A percentile compares a stretch with the other conserved stretches of the same genome.
phyloP scores from a whole-genome alignment of 92 coral and sea anemone species.

The Montipora capitata region DNA sequence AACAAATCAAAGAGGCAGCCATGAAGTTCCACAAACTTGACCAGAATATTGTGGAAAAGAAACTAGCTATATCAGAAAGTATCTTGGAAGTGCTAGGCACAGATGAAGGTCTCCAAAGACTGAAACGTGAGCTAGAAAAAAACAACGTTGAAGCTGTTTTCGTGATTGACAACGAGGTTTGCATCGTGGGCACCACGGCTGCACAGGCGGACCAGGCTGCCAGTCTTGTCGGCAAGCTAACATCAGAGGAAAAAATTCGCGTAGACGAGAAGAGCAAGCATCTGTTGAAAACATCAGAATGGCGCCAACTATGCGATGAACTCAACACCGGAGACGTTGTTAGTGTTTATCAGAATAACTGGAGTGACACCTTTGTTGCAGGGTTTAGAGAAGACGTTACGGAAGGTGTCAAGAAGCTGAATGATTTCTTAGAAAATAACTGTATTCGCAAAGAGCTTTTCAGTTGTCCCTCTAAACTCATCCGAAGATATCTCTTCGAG shows the following conservation, averaged over 20 bases:
- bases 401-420: slow-evolving; percentile 56
- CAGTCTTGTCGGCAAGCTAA: slow-evolving; percentile 51
- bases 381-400: slow-evolving; percentile 77
- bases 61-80: slow-evolving; percentile 38
- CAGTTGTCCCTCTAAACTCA: slow-evolving; percentile 51
- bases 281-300: slow-evolving; percentile 45
- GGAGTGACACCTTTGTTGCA: slow-evolving; percentile 78
- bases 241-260: slow-evolving; percentile 66
- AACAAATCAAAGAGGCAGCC: slow-evolving; percentile 73
- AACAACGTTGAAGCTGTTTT: slow-evolving; percentile 75
- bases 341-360: slow-evolving; percentile 53
- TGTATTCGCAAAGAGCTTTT: slow-evolving; percentile 53
- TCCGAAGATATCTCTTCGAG: slow-evolving; percentile 71
- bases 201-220: slow-evolving; percentile 74
- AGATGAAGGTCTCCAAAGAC: slow-evolving; percentile 61
- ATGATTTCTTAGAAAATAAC: slow-evolving; percentile 70
- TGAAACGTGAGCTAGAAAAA: slow-evolving; percentile 54
- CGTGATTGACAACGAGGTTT: slow-evolving; percentile 67
- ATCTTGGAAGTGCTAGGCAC: slow-evolving; percentile 70
- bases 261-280: slow-evolving; percentile 58
- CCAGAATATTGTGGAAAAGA: slow-evolving; percentile 60
- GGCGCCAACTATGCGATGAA: slow-evolving; percentile 70
- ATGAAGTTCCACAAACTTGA: slow-evolving; percentile 64
- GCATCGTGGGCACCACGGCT: slow-evolving; percentile 57
- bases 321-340: slow-evolving; percentile 35